Conservation (phyloP, 2,797 vertebrate species). For the Tangara arthus region DNA sequence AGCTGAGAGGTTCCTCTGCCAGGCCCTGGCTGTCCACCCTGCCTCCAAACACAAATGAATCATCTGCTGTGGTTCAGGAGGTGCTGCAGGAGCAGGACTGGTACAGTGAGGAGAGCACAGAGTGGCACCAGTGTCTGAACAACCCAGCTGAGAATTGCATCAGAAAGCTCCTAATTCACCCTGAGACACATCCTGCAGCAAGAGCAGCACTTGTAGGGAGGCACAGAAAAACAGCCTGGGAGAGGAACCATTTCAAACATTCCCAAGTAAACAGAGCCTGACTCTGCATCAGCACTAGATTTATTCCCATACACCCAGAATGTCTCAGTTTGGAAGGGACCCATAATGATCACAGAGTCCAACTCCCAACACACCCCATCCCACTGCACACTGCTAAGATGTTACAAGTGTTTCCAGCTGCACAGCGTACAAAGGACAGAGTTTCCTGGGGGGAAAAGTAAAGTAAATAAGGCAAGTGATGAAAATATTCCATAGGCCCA, state of each 20-base stretch:
- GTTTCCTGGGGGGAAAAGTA: neutral
- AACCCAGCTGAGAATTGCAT: constrained; percentile 11
- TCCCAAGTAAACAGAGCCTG: neutral
- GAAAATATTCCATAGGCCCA: neutral
- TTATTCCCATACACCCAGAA: neutral
- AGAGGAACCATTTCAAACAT: neutral
- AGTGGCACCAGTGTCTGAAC: neutral
- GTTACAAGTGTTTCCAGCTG: neutral
- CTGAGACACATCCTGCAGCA: neutral
- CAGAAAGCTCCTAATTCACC: constrained; percentile 24
- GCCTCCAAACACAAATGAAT: constrained; percentile 51
- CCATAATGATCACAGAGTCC: neutral
- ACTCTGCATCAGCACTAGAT: neutral
- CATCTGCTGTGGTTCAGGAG: constrained; percentile 46
- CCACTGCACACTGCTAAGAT: neutral
- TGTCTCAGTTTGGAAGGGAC: neutral
- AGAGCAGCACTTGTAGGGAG: neutral
- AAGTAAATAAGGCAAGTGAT: neutral
- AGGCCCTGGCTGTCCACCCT: constrained; percentile 25
- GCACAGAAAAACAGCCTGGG: neutral
- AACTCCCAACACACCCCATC: neutral
- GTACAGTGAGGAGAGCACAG: neutral
- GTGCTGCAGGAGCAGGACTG: neutral
- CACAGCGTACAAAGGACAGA: neutral
- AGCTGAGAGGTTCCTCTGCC: constrained; percentile 1